Base-by-base conservation (phyloP, 2,113 vertebrate species). In the Rhizomys pruinosus region DNA sequence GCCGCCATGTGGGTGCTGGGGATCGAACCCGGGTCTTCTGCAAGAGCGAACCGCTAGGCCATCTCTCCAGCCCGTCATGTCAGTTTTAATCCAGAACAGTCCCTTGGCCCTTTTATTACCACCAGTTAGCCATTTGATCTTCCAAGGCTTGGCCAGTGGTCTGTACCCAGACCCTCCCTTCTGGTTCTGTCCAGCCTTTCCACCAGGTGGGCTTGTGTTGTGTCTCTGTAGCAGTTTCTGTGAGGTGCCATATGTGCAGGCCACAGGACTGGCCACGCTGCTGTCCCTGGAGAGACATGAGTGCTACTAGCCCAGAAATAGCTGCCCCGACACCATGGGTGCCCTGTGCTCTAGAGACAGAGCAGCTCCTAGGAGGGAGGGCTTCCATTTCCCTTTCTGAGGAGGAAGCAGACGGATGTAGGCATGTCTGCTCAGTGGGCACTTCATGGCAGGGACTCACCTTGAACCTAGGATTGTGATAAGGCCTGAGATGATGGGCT, bases 141-240 rank as follows among this genome's bases (percentile, higher is more conserved):
- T 89, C 4, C 57, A 76, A 44, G 44, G 12, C 8, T 23, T 4
- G 27, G 20, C 27, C 15, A 3, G 34, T 76, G 52, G 34, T 71
- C 39, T 17, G 1, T 2, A 2, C 1, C 0, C 37, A 55, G 44
- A 19, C 10, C 19, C 0, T 17, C 10, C 19, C 0, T 1, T 8
- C 66, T n/a, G 84, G 59, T 34, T 71, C n/a, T 69, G 7, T 27
- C 34, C 55, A 74, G 34, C 1, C 5, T 44, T 27, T 74, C 34
- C 1, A 10, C 25, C 4, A 0, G 4, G 7, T 25, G 10, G 4
- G 5, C 15, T 57, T 4, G 0, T 39, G 63, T 47, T 42, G n/a
- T 9, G 15, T 55, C 64, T 37, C 89, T 80, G 77, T 4, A 34
- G 10, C 2, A 3, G 47, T 52, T 15, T n/a, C 39, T 37, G 34